Evolutionary conservation across 2,888 invertebrate species (phyloP), one percentile per base, ranked within the genome.

Genomic region (Ichneumoninae sp.): DNA sequence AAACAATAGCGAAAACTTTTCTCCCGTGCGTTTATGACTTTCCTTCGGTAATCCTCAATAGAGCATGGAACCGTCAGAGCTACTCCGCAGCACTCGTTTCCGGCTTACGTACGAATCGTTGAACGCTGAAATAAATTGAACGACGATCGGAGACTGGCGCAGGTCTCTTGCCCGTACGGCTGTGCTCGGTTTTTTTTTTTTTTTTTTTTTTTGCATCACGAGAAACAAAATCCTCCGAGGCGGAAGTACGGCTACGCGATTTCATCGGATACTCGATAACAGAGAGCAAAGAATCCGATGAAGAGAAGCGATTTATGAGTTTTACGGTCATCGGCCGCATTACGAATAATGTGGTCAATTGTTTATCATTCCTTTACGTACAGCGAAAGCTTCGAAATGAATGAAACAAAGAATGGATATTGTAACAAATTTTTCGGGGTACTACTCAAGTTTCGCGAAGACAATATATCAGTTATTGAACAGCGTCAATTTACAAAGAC

Each of bases 181-280:
- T 50, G 30, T 26, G 57, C 57, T 60, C 19, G 19, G 19, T 19
- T 19, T 57, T 57, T 4, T 62, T 62, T 62, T 62, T 62, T 62
- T 62, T 47, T 16, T 8, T 54, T 54, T 54, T 22, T 62, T 62
- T 62, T 62, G 47, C 30, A n/a, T 50, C 26, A 19, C 16, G 19
- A 19, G 54, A 54, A 57, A 76, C 50, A 16, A 65, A 83, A 40
- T 54, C 44, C 44, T 16, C 47, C 16, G 13, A 54, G 60, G 10
- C 50, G 83, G 75, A 80, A 80, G 65, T 78, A 57, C 26, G 22
- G 50, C 52, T 16, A 22, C 70, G 47, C 26, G 50, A 70, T 60
- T 78, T 47, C 72, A 68, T 47, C 36, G 10, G 70, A 66, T 65
- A 70, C 70, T 52, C 78, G 62, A 79, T 70, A 79, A 52, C 70